A percentile compares a stretch with the other conserved stretches of the same genome.
Evolutionary conservation across 2,797 vertebrate genomes (phyloP).

Genomic region (Crocodylus rhombifer): DNA sequence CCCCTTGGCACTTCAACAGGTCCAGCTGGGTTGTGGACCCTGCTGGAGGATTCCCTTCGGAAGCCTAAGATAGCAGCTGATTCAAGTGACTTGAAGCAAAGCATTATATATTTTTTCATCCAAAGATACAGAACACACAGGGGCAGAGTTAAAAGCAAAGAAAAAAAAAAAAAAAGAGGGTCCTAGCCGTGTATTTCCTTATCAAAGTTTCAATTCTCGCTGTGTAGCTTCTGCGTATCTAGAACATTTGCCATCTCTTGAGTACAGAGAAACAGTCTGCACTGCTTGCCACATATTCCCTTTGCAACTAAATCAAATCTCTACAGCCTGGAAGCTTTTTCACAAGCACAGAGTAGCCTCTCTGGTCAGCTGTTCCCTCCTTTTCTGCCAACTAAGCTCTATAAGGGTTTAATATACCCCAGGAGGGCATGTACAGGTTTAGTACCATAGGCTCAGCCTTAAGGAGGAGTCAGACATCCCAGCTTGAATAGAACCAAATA

Average conservation of each 20-base stretch:
- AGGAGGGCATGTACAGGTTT: neutral
- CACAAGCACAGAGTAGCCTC: rapidly evolving
- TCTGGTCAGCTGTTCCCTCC: neutral
- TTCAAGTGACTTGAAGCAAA: no score
- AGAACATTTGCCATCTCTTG: no score
- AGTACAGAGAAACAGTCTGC: neutral
- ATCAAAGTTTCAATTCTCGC: no score
- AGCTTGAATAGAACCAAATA: neutral
- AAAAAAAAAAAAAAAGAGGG: no score
- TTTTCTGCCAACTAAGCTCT: rapidly evolving
- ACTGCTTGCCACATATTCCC: neutral
- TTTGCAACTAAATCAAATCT: no score
- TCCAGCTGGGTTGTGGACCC: neutral
- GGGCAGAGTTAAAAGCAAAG: no score
- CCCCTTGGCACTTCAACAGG: neutral
- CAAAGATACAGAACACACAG: no score
- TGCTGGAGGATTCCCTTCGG: neutral
- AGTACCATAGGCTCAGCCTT: neutral
- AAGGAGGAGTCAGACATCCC: neutral
- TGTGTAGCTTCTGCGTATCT: no score
- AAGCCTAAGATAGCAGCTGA: no score
- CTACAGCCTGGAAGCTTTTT: neutral
- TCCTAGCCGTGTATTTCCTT: no score
- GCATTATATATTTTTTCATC: no score
- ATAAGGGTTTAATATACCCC: neutral